These are phyloP conservation scores for Ceuthmochares aereus DNA, from an alignment of 2,113 vertebrate genomes.

Conservation along the genomic window DNA sequence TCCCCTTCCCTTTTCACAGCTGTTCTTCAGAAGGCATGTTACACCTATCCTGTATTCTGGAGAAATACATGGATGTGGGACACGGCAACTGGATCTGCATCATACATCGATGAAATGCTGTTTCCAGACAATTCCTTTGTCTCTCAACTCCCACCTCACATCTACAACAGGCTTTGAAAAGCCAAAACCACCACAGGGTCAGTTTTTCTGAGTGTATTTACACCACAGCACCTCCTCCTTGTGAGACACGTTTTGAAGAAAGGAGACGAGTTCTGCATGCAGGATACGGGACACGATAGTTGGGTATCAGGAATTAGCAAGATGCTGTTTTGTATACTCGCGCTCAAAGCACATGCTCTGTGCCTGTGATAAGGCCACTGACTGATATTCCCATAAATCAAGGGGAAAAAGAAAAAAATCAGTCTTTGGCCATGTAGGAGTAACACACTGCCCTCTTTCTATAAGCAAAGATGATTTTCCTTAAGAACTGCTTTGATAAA, in stretches of 20 bases:
- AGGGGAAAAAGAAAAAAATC: neutral
- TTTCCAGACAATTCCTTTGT: neutral
- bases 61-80: neutral
- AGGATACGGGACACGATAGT: too few relatives aligned
- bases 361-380: neutral
- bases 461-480: neutral
- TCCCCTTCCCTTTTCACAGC: neutral
- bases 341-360: neutral
- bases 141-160: neutral
- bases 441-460: neutral
- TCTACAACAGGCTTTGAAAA: neutral
- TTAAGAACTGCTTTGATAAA: neutral
- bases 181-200: neutral
- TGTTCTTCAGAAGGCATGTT: neutral
- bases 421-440: neutral
- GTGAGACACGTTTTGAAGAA: neutral
- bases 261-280: neutral
- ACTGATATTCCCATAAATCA: neutral
- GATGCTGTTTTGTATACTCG: neutral
- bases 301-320: neutral
- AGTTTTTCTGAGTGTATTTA: neutral
- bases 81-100: neutral
- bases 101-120: neutral
- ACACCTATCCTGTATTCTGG: neutral
- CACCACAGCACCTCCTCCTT: neutral